Conservation (phyloP, 2,113 vertebrate genomes). For the Pterocles orientalis region DNA sequence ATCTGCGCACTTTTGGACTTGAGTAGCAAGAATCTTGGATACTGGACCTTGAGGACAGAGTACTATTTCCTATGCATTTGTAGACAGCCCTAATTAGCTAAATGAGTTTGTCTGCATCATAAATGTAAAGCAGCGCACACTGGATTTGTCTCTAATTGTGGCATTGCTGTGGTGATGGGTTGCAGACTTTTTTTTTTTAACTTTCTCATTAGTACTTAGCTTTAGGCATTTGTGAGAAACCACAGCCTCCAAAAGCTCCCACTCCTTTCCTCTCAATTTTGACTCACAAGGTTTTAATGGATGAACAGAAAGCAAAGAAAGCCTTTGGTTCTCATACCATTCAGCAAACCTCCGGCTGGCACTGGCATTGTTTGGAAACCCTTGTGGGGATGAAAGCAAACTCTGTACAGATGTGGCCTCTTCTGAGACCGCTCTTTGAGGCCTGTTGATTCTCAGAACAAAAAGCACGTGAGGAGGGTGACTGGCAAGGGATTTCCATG, state of each 20-base stretch:
- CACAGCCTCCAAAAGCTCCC: slow-evolving; percentile 23
- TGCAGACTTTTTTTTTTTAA: slow-evolving; percentile 23
- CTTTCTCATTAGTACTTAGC: slow-evolving; percentile 54
- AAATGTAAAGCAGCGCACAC: neutral
- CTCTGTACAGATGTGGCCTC: slow-evolving; percentile 58
- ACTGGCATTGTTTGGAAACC: slow-evolving; percentile 53
- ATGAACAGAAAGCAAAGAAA: slow-evolving; percentile 53
- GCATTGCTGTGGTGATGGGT: slow-evolving; percentile 30
- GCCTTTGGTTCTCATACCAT: slow-evolving; percentile 59
- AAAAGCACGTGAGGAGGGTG: slow-evolving; percentile 47
- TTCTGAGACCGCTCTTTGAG: slow-evolving; percentile 33
- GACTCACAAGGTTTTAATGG: slow-evolving; percentile 43
- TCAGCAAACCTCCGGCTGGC: slow-evolving; percentile 53
- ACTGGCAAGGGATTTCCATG: slow-evolving; percentile 34
- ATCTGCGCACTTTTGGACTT: neutral
- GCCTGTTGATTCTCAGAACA: slow-evolving; percentile 48
- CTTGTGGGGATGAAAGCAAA: slow-evolving; percentile 64
- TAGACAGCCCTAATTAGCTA: slow-evolving; percentile 44
- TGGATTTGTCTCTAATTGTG: slow-evolving; percentile 48
- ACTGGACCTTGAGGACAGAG: neutral
- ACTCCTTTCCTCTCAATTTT: slow-evolving; percentile 32
- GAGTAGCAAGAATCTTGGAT: neutral
- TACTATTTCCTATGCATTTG: neutral
- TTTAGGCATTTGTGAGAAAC: slow-evolving; percentile 59
- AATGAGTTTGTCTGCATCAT: slow-evolving; percentile 42